Evolutionary conservation across 2,797 vertebrate species (phyloP).

Genomic region (Cryptoprocta ferox): DNA sequence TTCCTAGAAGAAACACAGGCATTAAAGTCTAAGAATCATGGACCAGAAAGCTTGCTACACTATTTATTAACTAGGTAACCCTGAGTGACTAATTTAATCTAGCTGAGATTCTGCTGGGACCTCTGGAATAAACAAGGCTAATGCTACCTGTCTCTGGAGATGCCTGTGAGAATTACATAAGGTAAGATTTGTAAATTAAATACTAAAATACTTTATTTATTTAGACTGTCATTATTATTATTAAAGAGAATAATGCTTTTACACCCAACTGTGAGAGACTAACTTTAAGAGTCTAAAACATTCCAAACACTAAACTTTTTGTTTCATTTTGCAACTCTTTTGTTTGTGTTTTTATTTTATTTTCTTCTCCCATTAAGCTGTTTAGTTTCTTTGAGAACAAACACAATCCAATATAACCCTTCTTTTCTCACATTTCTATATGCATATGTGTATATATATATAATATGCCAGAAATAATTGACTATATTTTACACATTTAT

Average conservation of each 20-base stretch:
- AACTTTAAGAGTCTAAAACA: not conserved
- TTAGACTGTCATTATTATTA: slow-evolving; percentile 9
- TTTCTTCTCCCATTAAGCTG: not conserved
- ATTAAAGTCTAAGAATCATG: not conserved
- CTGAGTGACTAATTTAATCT: not conserved
- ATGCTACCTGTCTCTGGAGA: not conserved
- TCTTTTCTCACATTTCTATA: not conserved
- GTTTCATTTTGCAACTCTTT: not conserved
- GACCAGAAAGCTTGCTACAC: not conserved
- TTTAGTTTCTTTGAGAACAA: not conserved
- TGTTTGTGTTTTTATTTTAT: not conserved
- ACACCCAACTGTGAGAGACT: not conserved
- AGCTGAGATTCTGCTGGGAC: not conserved
- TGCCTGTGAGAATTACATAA: not conserved
- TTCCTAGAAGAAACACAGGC: not conserved
- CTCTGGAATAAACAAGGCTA: not conserved
- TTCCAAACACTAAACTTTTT: not conserved
- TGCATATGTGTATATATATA: not conserved
- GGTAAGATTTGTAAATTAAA: slow-evolving; percentile 44
- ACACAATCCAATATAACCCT: not conserved
- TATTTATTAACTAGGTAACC: not conserved
- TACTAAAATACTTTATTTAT: slow-evolving; percentile 11
- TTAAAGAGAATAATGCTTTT: not conserved
- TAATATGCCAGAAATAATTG: not conserved
- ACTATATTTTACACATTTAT: not conserved